A percentile compares a stretch with the other conserved stretches of the same genome.
These are phyloP conservation scores for Willisornis vidua DNA, from an alignment of 2,113 vertebrate genomes.

Conservation along the genomic window DNA sequence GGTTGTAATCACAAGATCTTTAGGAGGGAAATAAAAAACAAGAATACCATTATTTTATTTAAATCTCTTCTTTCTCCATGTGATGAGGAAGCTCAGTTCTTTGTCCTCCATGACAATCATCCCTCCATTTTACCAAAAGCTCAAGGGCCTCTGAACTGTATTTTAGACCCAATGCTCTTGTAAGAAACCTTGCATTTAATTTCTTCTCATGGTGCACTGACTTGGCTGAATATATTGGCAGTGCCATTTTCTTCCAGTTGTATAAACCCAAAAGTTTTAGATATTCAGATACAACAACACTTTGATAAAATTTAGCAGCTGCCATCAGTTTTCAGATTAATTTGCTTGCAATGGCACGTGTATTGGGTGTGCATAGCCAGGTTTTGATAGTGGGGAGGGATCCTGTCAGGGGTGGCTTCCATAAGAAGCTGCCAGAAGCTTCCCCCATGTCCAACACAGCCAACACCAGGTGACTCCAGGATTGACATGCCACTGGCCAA, in stretches of 20 bases:
- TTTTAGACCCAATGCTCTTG: not conserved
- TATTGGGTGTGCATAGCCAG: not conserved
- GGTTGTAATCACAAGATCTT: not conserved
- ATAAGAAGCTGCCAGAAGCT: not conserved
- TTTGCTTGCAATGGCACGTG: not conserved
- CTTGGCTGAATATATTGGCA: not conserved
- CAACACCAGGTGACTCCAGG: not conserved
- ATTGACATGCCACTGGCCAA: not conserved
- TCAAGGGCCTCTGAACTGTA: not conserved
- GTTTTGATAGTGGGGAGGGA: accelerated
- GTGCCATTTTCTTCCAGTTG: not conserved
- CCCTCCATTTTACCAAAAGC: not conserved
- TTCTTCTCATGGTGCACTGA: not conserved
- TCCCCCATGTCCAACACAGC: not conserved
- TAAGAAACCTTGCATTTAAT: not conserved
- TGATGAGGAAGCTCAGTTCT: not conserved
- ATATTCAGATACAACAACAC: not conserved
- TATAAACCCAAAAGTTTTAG: not conserved
- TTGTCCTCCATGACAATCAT: not conserved
- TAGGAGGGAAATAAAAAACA: not conserved
- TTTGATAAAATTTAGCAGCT: not conserved
- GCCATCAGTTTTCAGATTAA: not conserved
- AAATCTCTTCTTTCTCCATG: not conserved
- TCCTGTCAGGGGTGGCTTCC: not conserved
- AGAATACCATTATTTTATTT: not conserved